These are phyloP conservation scores for Drosophila nr. fundita DNA, from an alignment of 2,888 invertebrate species.

Conservation along the genomic window DNA sequence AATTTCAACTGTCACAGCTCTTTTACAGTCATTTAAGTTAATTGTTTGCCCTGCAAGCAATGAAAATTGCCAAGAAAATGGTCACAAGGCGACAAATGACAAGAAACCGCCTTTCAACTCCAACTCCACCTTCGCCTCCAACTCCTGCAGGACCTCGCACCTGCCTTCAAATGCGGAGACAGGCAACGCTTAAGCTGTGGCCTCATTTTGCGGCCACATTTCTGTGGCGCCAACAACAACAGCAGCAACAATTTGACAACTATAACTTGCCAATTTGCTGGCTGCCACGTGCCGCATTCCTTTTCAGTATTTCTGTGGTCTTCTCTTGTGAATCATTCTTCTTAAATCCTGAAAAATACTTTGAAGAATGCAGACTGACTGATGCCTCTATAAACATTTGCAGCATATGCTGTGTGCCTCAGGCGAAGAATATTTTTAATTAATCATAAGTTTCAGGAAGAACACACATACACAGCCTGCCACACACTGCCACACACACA, in stretches of 20 bases:
- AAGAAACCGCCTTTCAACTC: not conserved
- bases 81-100: slow-evolving; percentile 13
- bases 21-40: slow-evolving; percentile 76
- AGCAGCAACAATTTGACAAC: slow-evolving; percentile 28
- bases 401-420: slow-evolving; percentile 11
- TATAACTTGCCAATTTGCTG: slow-evolving; percentile 51
- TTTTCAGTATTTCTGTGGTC: slow-evolving; percentile 7
- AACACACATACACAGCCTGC: slow-evolving; percentile 9
- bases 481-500: slow-evolving; percentile 2
- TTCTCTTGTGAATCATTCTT: not conserved
- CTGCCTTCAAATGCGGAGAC: slow-evolving; percentile 15
- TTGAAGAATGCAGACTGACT: not conserved
- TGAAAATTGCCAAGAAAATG: slow-evolving; percentile 32
- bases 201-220: slow-evolving; percentile 41
- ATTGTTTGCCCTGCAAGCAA: slow-evolving; percentile 57
- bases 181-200: slow-evolving; percentile 17
- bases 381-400: slow-evolving; percentile 48
- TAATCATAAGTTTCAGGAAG: slow-evolving; percentile 74
- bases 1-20: slow-evolving; percentile 52
- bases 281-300: slow-evolving; percentile 45
- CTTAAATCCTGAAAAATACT: slow-evolving; percentile 37
- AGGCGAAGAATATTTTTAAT: slow-evolving; percentile 63
- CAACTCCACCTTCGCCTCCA: not conserved
- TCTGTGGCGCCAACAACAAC: slow-evolving; percentile 25
- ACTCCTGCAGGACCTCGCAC: not conserved